Base-by-base conservation (phyloP, 37 sponge, comb jelly and placozoan species). In the Spongilla lacustris region DNA sequence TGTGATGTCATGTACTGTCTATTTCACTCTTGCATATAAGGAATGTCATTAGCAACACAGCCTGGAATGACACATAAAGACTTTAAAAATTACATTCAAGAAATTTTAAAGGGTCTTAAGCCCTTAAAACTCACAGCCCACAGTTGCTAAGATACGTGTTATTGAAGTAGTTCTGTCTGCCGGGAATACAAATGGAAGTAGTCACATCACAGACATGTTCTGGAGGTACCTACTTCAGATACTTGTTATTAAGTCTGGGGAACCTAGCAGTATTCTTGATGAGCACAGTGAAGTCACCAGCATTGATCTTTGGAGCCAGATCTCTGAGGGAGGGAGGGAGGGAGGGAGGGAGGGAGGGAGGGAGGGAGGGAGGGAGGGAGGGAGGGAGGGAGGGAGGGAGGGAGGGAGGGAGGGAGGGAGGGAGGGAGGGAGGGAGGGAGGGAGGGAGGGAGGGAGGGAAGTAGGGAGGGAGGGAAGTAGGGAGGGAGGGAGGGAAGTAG, bases 211-310 rank as follows among this genome's bases (percentile, higher is more conserved):
- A n/a, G n/a, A n/a, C n/a, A n/a, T n/a, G n/a, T n/a, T n/a, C n/a
- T n/a, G n/a, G n/a, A n/a, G n/a, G 46, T 46, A 76, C 83, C 79
- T 69, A 96, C 96, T 80, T 81, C 69, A 68, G 12, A 26, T 77
- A 72, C 35, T 41, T 76, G 21, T 34, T 25, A 26, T 29, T 2
- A 8, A 96, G 28, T 25, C 33, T 80, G 6, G 90, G 94, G 49
- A 91, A 96, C 80, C 78, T 83, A 24, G 93, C 85, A 8, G 85
- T 79, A 77, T 96, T 96, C 81, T 96, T 96, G 46, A 96, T 67
- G 30, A 96, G 79, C 22, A 93, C 82, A 37, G 90, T 50, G 73
- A 87, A 93, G 37, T 82, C 84, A 29, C 21, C 67, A n/a, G 91
- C 79, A 67, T 86, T 69, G 9, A 92, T 81, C 71, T 86, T 91